Conservation (phyloP, 2,888 invertebrate genomes). For the Diloba caeruleocephala region DNA sequence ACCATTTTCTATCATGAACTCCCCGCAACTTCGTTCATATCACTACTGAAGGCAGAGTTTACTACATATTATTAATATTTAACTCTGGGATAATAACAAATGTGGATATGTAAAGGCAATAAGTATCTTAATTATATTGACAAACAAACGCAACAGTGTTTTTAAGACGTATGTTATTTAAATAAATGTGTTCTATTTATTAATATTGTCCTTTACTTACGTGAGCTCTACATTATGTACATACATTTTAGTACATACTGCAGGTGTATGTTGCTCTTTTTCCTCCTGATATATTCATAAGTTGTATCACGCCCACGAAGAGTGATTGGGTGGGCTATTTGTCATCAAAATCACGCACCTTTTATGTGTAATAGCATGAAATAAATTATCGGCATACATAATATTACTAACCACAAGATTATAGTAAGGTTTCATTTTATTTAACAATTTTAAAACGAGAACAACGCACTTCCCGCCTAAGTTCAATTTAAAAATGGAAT, state of each 20-base stretch:
- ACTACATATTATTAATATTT: too few species aligned
- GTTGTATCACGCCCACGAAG: conserved; percentile 5
- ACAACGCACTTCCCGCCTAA: conserved; percentile 11
- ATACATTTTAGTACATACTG: too few species aligned
- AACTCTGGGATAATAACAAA: too few species aligned
- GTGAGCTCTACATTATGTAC: too few species aligned
- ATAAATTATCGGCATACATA: conserved; percentile 12
- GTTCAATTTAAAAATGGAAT: background rate
- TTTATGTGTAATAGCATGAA: conserved; percentile 9
- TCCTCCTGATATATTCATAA: too few species aligned
- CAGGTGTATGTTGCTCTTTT: background rate
- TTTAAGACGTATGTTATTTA: background rate
- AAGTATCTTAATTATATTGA: background rate
- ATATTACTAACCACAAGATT: conserved; percentile 8
- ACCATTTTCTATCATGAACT: too few species aligned
- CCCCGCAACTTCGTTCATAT: too few species aligned
- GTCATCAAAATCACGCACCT: conserved; percentile 10
- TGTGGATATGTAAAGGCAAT: too few species aligned
- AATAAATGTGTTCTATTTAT: background rate
- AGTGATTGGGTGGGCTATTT: conserved; percentile 3
- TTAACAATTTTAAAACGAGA: conserved; percentile 6
- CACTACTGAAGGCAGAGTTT: too few species aligned
- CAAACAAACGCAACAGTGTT: conserved; percentile 1
- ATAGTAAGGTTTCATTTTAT: conserved; percentile 31
- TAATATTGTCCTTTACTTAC: background rate